Percentiles rank a stretch among this genome's conserved stretches.
Conservation (phyloP, 2,888 invertebrate genomes). For the Eledona agricola region DNA sequence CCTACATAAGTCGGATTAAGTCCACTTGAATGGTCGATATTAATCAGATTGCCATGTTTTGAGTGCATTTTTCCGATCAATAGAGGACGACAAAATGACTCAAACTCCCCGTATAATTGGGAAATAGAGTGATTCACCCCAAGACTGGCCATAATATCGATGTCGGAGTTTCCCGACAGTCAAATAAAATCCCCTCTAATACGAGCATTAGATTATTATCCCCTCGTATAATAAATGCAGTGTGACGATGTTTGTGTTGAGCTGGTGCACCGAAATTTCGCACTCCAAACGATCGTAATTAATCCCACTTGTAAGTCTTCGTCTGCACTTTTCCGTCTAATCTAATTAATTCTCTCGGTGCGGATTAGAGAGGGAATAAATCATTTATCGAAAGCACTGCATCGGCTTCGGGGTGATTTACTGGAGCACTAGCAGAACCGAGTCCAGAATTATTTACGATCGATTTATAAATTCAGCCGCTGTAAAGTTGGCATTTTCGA, state of each 20-base stretch:
- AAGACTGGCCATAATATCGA: conserved; percentile 33
- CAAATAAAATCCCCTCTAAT: conserved; percentile 35
- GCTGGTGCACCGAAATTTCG: conserved; percentile 17
- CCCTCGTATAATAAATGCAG: conserved; percentile 46
- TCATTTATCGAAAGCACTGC: conserved; percentile 24
- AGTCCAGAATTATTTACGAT: too few species aligned
- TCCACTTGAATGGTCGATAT: conserved; percentile 2
- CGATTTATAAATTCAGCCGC: too few species aligned
- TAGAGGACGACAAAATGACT: conserved; percentile 45
- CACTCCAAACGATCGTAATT: conserved; percentile 4
- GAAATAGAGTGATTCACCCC: conserved; percentile 47
- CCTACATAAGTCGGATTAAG: too few species aligned
- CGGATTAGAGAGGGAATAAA: conserved; percentile 19
- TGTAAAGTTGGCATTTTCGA: too few species aligned
- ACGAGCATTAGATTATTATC: conserved; percentile 46
- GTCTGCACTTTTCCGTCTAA: conserved; percentile 8
- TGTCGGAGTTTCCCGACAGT: conserved; percentile 31
- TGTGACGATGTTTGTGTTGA: conserved; percentile 40
- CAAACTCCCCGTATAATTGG: conserved; percentile 45
- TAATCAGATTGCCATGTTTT: conserved; percentile 4
- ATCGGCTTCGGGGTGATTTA: conserved; percentile 15
- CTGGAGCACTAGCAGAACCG: too few species aligned
- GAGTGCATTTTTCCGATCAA: conserved; percentile 28
- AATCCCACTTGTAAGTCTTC: conserved; percentile 23
- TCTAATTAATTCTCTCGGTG: conserved; percentile 20